These are phyloP conservation scores for Apomyelois bistriatella DNA, from an alignment of 2,888 invertebrate genomes.

Conservation along the genomic window DNA sequence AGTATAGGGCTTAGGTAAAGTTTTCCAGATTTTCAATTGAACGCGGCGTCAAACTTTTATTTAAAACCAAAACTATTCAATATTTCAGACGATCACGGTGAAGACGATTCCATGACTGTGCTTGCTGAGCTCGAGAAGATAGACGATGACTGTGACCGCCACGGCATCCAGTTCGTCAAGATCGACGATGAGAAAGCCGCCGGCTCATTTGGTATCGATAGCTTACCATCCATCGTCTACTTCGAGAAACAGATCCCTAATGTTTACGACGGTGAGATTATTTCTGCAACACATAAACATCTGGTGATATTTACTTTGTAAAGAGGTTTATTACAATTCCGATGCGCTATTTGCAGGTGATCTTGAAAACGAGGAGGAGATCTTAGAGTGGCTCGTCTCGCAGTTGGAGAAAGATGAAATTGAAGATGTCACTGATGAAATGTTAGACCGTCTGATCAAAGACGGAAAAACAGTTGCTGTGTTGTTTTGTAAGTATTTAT, in stretches of 20 bases:
- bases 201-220: constrained; percentile 91
- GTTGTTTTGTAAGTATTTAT: constrained; percentile 87
- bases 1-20: too few species aligned
- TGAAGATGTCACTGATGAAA: constrained; percentile 96
- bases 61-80: neutral
- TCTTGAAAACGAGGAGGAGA: constrained; percentile 92
- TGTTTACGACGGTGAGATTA: constrained; percentile 88
- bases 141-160: constrained; percentile 95
- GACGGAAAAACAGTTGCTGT: constrained; percentile 94
- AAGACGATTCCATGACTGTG: constrained; percentile 92
- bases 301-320: constrained; percentile 5
- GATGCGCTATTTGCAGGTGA: constrained; percentile 77
- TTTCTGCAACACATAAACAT: constrained; percentile 11
- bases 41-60: too few species aligned
- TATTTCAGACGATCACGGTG: constrained; percentile 91
- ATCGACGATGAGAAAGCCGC: constrained; percentile 93
- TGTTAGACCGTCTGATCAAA: constrained; percentile 93
- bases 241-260: constrained; percentile 96
- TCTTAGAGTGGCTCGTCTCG: constrained; percentile 91
- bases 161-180: constrained; percentile 95
- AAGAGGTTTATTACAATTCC: neutral
- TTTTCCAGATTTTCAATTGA: too few species aligned
- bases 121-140: constrained; percentile 94
- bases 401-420: constrained; percentile 96
- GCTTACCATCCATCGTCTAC: constrained; percentile 92